phyloP scores from a whole-genome alignment of 2,888 invertebrate genomes.

The Oligia fasciuncula region DNA sequence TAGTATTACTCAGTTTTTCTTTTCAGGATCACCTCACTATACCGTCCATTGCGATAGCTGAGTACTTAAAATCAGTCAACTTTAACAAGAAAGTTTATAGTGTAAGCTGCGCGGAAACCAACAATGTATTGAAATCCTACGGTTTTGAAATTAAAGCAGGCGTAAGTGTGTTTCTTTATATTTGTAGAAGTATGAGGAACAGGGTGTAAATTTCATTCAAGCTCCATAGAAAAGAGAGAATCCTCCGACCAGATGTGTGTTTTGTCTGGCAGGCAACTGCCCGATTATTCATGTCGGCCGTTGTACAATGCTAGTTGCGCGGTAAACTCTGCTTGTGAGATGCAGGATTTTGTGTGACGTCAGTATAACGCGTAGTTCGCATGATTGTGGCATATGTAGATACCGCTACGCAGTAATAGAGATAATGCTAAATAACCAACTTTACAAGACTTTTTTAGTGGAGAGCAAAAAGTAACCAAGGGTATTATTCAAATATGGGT shows the following conservation, averaged over 20 bases:
- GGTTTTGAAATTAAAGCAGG: constrained; percentile 85
- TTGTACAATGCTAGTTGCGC: too few relatives aligned
- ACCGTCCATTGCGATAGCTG: constrained; percentile 87
- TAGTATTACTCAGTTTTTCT: constrained; percentile 18
- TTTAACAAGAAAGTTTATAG: constrained; percentile 88
- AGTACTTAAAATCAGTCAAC: constrained; percentile 87
- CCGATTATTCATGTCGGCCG: too few relatives aligned
- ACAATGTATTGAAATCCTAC: constrained; percentile 76
- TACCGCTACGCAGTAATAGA: not conserved
- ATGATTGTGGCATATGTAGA: too few relatives aligned
- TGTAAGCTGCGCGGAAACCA: constrained; percentile 81
- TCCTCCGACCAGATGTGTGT: too few relatives aligned
- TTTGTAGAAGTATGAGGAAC: too few relatives aligned
- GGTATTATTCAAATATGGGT: not conserved
- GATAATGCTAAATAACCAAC: not conserved
- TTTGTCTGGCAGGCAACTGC: too few relatives aligned
- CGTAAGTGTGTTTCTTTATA: constrained; percentile 74
- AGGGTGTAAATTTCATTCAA: too few relatives aligned
- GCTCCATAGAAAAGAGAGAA: too few relatives aligned
- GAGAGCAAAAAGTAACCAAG: not conserved
- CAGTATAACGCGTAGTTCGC: too few relatives aligned
- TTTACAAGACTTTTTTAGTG: not conserved
- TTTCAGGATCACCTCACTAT: constrained; percentile 86
- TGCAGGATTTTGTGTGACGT: too few relatives aligned
- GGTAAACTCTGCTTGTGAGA: too few relatives aligned